A percentile compares a stretch with the other conserved stretches of the same genome.
Evolutionary conservation across 2,797 vertebrate genomes (phyloP).

Genomic region (Carcharodon carcharias): DNA sequence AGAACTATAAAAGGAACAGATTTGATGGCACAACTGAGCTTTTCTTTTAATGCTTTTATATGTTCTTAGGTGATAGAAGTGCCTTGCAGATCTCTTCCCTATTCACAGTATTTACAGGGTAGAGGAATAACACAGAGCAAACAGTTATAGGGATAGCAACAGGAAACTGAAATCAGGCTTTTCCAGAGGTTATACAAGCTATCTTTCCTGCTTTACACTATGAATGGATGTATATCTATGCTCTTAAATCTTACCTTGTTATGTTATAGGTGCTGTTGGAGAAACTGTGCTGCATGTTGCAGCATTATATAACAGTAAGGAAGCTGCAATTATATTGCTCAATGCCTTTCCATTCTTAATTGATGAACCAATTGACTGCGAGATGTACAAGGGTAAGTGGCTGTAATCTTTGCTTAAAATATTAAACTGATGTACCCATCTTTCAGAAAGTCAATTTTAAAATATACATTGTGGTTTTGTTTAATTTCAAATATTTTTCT

Average conservation of each 20-base stretch:
- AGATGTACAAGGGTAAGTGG: slow-evolving; percentile 41
- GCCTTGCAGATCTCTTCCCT: not conserved
- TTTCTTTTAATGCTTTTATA: not conserved
- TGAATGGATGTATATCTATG: not conserved
- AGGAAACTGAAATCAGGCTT: not conserved
- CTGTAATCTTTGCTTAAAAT: slow-evolving; percentile 5
- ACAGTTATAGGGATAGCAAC: not conserved
- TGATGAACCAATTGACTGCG: slow-evolving; percentile 41
- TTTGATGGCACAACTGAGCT: not conserved
- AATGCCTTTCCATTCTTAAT: slow-evolving; percentile 40
- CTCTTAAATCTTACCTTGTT: slow-evolving; percentile 19
- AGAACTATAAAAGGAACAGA: not conserved
- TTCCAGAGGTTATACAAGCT: not conserved
- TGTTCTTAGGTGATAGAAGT: no score
- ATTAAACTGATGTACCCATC: not conserved
- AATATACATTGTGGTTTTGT: not conserved
- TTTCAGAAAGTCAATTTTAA: not conserved
- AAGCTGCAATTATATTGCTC: slow-evolving; percentile 39
- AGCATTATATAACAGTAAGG: slow-evolving; percentile 42
- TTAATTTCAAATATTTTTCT: not conserved
- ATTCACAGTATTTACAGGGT: not conserved
- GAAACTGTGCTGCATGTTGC: slow-evolving; percentile 40
- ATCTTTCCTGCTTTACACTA: not conserved
- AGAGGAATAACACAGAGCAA: not conserved
- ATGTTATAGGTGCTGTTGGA: slow-evolving; percentile 40